Percentiles rank a stretch among this genome's conserved stretches.
These are phyloP conservation scores for Borostomias antarcticus DNA, from an alignment of 2,797 vertebrate species.

Conservation along the genomic window DNA sequence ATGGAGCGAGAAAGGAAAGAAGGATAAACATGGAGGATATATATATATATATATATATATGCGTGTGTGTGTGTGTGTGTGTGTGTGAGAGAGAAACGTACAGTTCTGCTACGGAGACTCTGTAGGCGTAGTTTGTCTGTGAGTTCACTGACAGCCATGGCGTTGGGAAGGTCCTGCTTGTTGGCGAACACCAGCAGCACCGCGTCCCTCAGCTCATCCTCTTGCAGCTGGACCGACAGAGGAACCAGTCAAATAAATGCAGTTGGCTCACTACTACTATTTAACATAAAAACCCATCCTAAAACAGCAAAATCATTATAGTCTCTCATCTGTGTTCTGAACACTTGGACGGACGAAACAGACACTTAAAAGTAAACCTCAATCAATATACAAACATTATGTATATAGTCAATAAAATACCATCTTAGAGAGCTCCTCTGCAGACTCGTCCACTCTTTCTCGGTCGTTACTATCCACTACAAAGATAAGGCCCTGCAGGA, in stretches of 20 bases:
- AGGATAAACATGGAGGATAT: not conserved
- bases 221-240: constrained; percentile 72
- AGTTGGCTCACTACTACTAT: not conserved
- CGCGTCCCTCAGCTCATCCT: constrained; percentile 87
- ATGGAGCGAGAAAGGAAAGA: constrained; percentile 10
- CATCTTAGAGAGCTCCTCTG: constrained; percentile 90
- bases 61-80: not conserved
- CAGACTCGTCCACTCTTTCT: constrained; percentile 86
- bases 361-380: not conserved
- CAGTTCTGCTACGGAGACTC: constrained; percentile 78
- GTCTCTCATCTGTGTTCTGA: too few relatives aligned
- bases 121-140: constrained; percentile 85
- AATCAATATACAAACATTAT: not conserved
- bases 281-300: too few relatives aligned
- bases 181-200: constrained; percentile 90
- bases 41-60: not conserved
- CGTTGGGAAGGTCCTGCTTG: constrained; percentile 93
- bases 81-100: constrained; percentile 61
- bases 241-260: constrained; percentile 1
- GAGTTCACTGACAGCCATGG: constrained; percentile 84
- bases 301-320: too few relatives aligned
- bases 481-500: constrained; percentile 88
- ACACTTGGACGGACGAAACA: not conserved
- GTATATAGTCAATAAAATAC: constrained; percentile 63
- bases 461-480: constrained; percentile 94